Conservation (phyloP, 1,140 invertebrate species). For the Scaptomyza montana region DNA sequence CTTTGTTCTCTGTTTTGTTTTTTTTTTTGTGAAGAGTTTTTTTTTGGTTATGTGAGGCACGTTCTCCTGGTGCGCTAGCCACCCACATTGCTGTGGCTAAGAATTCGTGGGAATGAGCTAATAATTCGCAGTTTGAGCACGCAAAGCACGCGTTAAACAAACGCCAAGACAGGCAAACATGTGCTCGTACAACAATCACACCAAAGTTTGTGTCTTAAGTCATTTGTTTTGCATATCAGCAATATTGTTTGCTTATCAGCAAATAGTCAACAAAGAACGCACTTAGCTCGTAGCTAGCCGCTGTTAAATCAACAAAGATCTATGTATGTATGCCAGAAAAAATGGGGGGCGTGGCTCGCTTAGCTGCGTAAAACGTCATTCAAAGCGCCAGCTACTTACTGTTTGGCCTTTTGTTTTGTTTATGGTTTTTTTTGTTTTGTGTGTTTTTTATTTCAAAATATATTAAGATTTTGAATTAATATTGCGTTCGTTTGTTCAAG, state of each 20-base stretch:
- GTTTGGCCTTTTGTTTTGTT: background rate
- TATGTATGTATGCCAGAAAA: background rate
- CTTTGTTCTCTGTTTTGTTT: constrained; percentile 43
- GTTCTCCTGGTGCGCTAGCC: constrained; percentile 40
- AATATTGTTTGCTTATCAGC: constrained; percentile 38
- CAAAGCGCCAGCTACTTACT: constrained; percentile 14
- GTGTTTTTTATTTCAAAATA: no score
- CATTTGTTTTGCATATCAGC: constrained; percentile 46
- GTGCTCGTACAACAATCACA: constrained; percentile 8
- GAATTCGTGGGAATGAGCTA: constrained; percentile 52
- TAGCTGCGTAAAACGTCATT: no score
- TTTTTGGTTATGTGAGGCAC: constrained; percentile 46
- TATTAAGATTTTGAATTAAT: background rate
- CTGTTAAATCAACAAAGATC: constrained; percentile 11
- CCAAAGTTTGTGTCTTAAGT: constrained; percentile 57
- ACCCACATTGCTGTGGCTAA: constrained; percentile 47
- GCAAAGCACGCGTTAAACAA: constrained; percentile 37
- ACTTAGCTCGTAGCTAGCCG: background rate
- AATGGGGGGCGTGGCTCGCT: constrained; percentile 9
- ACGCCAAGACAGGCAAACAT: constrained; percentile 3
- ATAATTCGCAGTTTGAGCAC: constrained; percentile 45
- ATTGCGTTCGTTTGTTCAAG: constrained; percentile 28
- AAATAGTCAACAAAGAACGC: constrained; percentile 23
- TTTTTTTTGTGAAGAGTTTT: constrained; percentile 11
- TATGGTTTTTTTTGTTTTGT: background rate